Percentiles rank a stretch among this genome's conserved stretches.
phyloP scores from a whole-genome alignment of 2,797 vertebrate species.

The Parauchenoglanis ngamensis region DNA sequence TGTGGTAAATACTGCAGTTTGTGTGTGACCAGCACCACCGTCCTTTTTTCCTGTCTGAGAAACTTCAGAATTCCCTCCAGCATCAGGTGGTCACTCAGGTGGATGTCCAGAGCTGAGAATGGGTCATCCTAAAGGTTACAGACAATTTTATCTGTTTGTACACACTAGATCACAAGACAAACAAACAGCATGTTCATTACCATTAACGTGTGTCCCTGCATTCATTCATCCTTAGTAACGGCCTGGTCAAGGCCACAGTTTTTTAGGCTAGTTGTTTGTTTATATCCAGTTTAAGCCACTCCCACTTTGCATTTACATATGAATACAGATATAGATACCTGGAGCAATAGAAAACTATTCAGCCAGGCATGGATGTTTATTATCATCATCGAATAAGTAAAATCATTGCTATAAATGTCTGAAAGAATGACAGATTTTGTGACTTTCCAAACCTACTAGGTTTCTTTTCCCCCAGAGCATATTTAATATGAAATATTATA shows the following conservation, averaged over 20 bases:
- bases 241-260: no score
- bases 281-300: neutral
- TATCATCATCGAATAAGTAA: neutral
- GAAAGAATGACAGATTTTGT: neutral
- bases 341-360: neutral
- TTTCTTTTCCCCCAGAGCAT: neutral
- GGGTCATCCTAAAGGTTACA: constrained; percentile 85
- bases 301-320: neutral
- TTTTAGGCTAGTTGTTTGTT: no score
- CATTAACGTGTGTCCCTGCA: neutral
- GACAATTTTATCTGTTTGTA: neutral
- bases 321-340: neutral
- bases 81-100: constrained; percentile 97
- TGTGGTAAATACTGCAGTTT: constrained; percentile 96
- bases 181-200: no score
- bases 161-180: neutral
- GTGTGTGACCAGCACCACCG: constrained; percentile 95
- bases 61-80: constrained; percentile 94
- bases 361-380: neutral
- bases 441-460: neutral
- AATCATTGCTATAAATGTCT: neutral
- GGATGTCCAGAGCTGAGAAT: constrained; percentile 96
- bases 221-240: neutral
- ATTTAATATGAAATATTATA: neutral
- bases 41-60: constrained; percentile 89